phyloP scores from a whole-genome alignment of 53 echinoderm and acorn worm genomes.

The Arbacia lixula region DNA sequence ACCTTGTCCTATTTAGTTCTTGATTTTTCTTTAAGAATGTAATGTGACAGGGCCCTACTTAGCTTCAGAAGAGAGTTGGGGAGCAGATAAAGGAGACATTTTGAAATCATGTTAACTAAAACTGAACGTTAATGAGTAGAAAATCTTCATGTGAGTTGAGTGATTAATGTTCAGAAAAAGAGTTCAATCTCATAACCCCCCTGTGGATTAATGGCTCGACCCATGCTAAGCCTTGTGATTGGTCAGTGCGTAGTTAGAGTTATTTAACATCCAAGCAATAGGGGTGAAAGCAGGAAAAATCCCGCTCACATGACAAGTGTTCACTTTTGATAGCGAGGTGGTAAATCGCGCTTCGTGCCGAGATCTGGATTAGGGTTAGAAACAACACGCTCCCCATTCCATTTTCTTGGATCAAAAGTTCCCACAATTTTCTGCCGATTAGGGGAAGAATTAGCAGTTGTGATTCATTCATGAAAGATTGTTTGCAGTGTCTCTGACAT shows the following conservation, averaged over 20 bases:
- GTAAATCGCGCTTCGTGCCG: not conserved
- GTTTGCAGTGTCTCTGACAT: not conserved
- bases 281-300: not conserved
- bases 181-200: not conserved
- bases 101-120: too few species aligned
- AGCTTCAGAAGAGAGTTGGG: too few species aligned
- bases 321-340: not conserved
- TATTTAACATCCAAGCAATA: not conserved
- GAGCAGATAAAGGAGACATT: too few species aligned
- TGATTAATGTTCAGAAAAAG: conserved; percentile 11
- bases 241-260: conserved; percentile 15
- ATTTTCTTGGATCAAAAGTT: conserved; percentile 3
- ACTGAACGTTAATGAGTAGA: too few species aligned
- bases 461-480: conserved; percentile 24
- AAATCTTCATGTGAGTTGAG: not conserved
- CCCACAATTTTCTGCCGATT: not conserved
- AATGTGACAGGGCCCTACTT: too few species aligned
- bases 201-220: conserved; percentile 30
- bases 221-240: conserved; percentile 27
- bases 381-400: not conserved
- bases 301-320: conserved; percentile 31
- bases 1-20: too few species aligned
- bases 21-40: too few species aligned
- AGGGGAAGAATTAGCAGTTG: conserved; percentile 10
- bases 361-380: not conserved